Percentiles rank a stretch among this genome's conserved stretches.
Evolutionary conservation across 2,797 vertebrate genomes (phyloP).

Genomic region (Sternotherus odoratus): DNA sequence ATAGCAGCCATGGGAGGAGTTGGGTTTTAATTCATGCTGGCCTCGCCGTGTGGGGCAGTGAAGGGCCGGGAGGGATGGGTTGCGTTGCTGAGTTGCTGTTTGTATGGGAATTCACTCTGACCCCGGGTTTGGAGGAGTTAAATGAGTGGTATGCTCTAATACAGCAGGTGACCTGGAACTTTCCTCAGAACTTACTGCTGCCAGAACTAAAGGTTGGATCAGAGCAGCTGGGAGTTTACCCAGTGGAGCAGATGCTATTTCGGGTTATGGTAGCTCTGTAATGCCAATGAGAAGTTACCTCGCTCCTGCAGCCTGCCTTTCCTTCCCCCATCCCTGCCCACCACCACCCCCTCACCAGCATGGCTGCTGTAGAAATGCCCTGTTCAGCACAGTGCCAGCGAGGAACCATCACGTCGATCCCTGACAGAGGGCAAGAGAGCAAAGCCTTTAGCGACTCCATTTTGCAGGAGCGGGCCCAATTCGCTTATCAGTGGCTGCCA

Average conservation of each 20-base stretch:
- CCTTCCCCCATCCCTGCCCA: neutral
- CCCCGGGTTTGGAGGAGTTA: neutral
- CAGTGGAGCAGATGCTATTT: neutral
- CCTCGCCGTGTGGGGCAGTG: rapidly evolving
- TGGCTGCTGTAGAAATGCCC: neutral
- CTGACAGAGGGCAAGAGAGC: neutral
- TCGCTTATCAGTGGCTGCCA: neutral
- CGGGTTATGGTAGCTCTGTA: neutral
- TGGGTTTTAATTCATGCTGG: neutral
- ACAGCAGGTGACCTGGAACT: rapidly evolving
- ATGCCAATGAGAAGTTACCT: neutral
- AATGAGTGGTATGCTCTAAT: rapidly evolving
- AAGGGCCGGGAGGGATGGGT: neutral
- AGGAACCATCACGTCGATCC: neutral
- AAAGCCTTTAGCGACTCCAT: neutral
- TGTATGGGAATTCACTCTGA: neutral
- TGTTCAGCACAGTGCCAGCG: neutral
- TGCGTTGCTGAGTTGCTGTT: neutral
- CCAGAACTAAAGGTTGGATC: neutral
- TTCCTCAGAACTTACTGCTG: neutral
- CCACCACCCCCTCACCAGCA: rapidly evolving
- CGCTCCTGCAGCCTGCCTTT: neutral
- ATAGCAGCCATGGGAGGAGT: rapidly evolving
- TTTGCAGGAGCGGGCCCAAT: neutral
- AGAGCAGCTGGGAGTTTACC: neutral